These are phyloP conservation scores for Agrypnia vestita DNA, from an alignment of 1,140 invertebrate genomes.

Conservation along the genomic window DNA sequence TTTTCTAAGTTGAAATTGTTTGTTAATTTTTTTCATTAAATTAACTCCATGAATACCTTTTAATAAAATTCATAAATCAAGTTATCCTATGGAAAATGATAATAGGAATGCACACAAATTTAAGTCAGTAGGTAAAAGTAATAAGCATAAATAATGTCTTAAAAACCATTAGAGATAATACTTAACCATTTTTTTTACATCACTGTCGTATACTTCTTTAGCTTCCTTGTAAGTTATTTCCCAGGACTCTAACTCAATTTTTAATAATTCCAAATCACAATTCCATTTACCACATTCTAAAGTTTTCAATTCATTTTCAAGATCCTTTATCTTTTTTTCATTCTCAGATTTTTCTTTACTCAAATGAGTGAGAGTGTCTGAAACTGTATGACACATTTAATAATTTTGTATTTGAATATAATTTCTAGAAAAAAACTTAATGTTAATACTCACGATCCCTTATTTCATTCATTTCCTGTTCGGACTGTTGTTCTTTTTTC, in stretches of 20 bases:
- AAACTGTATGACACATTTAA: conserved; percentile 23
- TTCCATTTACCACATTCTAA: conserved; percentile 24
- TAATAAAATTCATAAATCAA: no score
- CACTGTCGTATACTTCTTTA: neutral
- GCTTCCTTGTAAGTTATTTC: conserved; percentile 9
- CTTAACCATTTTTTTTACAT: conserved; percentile 14
- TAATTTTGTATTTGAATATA: neutral
- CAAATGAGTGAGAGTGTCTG: conserved; percentile 2
- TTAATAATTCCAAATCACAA: conserved; percentile 42
- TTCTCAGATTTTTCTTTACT: conserved; percentile 26
- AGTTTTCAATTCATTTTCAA: conserved; percentile 24
- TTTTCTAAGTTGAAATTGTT: no score
- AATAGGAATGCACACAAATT: no score
- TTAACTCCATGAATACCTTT: no score
- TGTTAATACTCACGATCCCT: conserved; percentile 25
- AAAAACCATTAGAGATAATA: no score
- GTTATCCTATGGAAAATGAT: no score
- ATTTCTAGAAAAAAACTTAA: neutral
- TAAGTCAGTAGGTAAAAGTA: no score
- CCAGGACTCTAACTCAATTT: conserved; percentile 33
- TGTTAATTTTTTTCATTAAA: no score
- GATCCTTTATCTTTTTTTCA: conserved; percentile 25
- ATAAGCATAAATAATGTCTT: no score
- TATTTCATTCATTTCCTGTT: conserved; percentile 31
- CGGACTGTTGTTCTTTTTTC: conserved; percentile 29